Evolutionary conservation across 2,888 invertebrate genomes (phyloP).

Genomic region (Sesia bembeciformis): DNA sequence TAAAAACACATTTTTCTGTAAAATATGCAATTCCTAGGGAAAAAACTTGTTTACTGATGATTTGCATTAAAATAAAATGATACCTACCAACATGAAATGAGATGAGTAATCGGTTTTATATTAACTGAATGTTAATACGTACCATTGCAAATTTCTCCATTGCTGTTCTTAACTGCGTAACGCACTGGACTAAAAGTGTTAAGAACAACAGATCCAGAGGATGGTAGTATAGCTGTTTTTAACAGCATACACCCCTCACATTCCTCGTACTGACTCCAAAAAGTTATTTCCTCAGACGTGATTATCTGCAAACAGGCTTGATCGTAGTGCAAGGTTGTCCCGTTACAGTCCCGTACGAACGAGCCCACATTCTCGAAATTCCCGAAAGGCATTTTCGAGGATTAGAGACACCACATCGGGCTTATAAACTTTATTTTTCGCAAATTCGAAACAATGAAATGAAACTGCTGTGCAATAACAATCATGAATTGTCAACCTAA

Average conservation of each 20-base stretch:
- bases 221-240: constrained; percentile 24
- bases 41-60: no score
- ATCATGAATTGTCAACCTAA: no score
- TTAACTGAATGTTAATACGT: constrained; percentile 9
- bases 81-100: not conserved
- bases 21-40: no score
- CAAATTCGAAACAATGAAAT: no score
- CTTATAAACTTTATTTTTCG: no score
- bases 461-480: no score
- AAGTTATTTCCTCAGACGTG: constrained; percentile 33
- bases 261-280: constrained; percentile 62
- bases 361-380: constrained; percentile 59
- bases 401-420: no score
- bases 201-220: constrained; percentile 30
- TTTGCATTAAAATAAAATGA: no score
- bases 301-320: constrained; percentile 61
- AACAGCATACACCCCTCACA: constrained; percentile 52
- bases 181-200: constrained; percentile 46
- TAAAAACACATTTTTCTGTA: no score
- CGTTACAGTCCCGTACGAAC: constrained; percentile 44
- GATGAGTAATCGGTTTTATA: constrained; percentile 1
- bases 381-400: constrained; percentile 35
- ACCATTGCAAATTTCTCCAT: constrained; percentile 55
- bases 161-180: constrained; percentile 33
- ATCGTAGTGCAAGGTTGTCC: constrained; percentile 41